These are phyloP conservation scores for Oostethus manadensis DNA, from an alignment of 2,113 vertebrate genomes.

Conservation along the genomic window DNA sequence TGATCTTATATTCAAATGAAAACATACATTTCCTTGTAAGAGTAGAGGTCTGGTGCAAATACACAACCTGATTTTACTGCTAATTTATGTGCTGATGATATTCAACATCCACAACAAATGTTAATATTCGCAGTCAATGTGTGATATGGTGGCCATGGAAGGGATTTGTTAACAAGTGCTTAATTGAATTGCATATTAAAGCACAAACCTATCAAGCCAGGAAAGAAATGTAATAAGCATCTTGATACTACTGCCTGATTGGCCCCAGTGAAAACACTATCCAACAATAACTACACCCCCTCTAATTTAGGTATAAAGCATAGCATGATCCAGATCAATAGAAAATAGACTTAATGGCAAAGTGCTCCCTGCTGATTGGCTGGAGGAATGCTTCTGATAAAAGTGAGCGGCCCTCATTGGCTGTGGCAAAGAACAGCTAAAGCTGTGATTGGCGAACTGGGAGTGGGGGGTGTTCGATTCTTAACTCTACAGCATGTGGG, in stretches of 20 bases:
- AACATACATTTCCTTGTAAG: neutral
- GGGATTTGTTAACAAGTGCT: constrained; percentile 43
- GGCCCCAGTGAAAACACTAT: constrained; percentile 27
- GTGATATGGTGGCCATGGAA: constrained; percentile 26
- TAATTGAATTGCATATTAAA: constrained; percentile 63
- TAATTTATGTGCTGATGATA: constrained; percentile 28
- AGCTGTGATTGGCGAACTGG: constrained; percentile 63
- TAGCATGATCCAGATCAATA: constrained; percentile 36
- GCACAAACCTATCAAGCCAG: constrained; percentile 30
- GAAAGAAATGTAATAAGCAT: constrained; percentile 8
- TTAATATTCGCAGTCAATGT: constrained; percentile 28
- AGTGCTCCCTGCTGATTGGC: constrained; percentile 69
- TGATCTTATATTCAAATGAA: neutral
- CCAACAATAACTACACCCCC: neutral
- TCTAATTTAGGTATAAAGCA: constrained; percentile 29
- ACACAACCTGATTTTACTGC: constrained; percentile 14
- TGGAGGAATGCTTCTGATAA: constrained; percentile 60
- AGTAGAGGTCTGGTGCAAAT: constrained; percentile 4
- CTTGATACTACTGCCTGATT: constrained; percentile 22
- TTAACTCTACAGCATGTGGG: constrained; percentile 55
- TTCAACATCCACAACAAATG: constrained; percentile 32
- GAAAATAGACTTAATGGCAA: constrained; percentile 58
- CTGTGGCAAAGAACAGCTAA: constrained; percentile 59
- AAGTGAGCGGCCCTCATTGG: constrained; percentile 64
- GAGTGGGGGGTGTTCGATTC: constrained; percentile 32